A percentile compares a stretch with the other conserved stretches of the same genome.
Evolutionary conservation across 2,797 vertebrate species (phyloP).

Genomic region (Lindbergichthys nudifrons): DNA sequence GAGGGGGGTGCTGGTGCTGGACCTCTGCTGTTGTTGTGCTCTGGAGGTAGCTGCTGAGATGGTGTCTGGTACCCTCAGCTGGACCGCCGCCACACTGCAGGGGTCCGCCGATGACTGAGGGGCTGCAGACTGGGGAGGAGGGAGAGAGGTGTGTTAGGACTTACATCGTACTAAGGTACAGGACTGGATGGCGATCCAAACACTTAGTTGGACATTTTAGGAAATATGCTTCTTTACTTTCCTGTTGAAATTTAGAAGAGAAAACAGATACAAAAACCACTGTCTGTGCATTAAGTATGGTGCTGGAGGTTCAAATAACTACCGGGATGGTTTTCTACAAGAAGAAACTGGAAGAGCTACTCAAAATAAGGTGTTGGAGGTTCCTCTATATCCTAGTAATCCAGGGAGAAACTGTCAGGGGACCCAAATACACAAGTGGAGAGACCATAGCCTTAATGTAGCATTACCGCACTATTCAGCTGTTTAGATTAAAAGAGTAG

Average conservation of each 20-base stretch:
- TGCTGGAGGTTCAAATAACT: not conserved
- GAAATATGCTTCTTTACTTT: not conserved
- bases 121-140: conserved; percentile 39
- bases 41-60: conserved; percentile 42
- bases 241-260: not conserved
- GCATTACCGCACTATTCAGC: no score
- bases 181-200: not conserved
- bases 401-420: no score
- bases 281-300: no score
- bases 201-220: not conserved
- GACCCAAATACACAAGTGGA: no score
- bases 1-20: conserved; percentile 8
- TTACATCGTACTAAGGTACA: not conserved
- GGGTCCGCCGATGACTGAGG: conserved; percentile 33
- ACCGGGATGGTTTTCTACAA: not conserved
- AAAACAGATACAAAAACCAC: not conserved
- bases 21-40: conserved; percentile 31
- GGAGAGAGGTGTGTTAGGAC: conserved; percentile 19
- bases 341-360: not conserved
- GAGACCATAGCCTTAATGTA: no score
- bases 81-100: conserved; percentile 18
- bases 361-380: not conserved
- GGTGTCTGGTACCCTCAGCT: conserved; percentile 50
- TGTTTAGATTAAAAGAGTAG: no score
- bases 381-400: not conserved